A percentile compares a stretch with the other conserved stretches of the same genome.
phyloP scores from a whole-genome alignment of 2,888 invertebrate genomes.

The Molanna angustata region DNA sequence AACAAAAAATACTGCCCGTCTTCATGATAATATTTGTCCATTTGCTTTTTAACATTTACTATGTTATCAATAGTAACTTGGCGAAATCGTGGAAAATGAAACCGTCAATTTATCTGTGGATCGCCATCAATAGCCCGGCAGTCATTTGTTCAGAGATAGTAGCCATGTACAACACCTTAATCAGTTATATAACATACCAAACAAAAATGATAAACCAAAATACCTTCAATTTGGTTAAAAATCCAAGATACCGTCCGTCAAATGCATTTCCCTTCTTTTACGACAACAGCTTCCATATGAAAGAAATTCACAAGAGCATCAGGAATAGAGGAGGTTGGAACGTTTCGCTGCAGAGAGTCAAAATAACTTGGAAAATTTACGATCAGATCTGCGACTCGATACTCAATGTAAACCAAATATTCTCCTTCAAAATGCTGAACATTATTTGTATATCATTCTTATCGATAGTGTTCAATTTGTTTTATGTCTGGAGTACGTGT shows the following conservation, averaged over 20 bases:
- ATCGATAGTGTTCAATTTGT: background rate
- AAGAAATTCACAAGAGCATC: too few relatives aligned
- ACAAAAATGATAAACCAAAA: conserved; percentile 10
- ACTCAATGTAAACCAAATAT: background rate
- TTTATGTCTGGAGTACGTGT: background rate
- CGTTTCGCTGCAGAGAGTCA: background rate
- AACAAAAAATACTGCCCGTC: background rate
- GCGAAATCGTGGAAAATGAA: background rate
- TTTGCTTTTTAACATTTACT: background rate
- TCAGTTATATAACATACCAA: background rate
- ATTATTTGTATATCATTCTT: background rate
- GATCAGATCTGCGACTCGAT: conserved; percentile 1
- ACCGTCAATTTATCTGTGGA: background rate
- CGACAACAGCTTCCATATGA: too few relatives aligned
- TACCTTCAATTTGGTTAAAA: background rate
- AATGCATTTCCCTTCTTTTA: too few relatives aligned
- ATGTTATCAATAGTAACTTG: background rate
- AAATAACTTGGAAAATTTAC: background rate
- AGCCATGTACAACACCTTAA: background rate
- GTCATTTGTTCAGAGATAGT: background rate
- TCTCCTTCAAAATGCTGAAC: background rate
- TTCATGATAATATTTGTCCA: background rate
- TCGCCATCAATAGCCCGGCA: background rate
- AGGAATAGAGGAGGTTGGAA: too few relatives aligned
- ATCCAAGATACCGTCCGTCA: too few relatives aligned